Evolutionary conservation across 2,113 vertebrate genomes (phyloP), one percentile per base, ranked within the genome.

Genomic region (Dasyornis broadbenti): DNA sequence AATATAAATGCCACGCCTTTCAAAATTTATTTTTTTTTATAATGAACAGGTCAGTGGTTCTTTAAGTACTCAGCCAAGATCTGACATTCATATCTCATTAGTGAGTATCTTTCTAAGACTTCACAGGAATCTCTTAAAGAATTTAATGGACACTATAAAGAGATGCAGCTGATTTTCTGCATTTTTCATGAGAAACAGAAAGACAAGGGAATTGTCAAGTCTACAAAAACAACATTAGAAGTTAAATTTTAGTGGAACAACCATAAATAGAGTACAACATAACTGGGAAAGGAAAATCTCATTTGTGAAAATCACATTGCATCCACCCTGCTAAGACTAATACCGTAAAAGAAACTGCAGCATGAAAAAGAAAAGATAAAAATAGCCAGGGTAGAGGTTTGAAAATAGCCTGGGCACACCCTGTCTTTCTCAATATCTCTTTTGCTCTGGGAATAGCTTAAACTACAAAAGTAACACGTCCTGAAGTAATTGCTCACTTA

Each of bases 101-200:
- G 59, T 84, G 59, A 90, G 28, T 66, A 68, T 69, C 75, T 90
- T 91, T 79, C 65, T 71, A 84, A 91, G 65, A 94, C 47, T 94
- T 94, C 87, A 92, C 68, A 85, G 54, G 69, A 86, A 81, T 30
- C 89, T 94, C 71, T 94, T 91, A 71, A 89, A 90, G 90, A 92
- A 83, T 95, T 94, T 95, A 96, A 94, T 91, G 94, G 89, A 89
- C 79, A 83, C 84, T 95, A 95, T 94, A 97, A 97, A 96, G 95
- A 95, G 90, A 72, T 82, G 42, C 45, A 96, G 88, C 83, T 93
- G 87, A 95, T 92, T 95, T 86, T 92, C 77, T 96, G 78, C 75
- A 96, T 95, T 93, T 97, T 96, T 96, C 94, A 97, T 95, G 92
- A 95, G 92, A 79, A 92, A 69, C 47, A 70, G 66, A 65, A 97